Evolutionary conservation across 2,888 invertebrate genomes (phyloP).

Genomic region (Plusia festucae): DNA sequence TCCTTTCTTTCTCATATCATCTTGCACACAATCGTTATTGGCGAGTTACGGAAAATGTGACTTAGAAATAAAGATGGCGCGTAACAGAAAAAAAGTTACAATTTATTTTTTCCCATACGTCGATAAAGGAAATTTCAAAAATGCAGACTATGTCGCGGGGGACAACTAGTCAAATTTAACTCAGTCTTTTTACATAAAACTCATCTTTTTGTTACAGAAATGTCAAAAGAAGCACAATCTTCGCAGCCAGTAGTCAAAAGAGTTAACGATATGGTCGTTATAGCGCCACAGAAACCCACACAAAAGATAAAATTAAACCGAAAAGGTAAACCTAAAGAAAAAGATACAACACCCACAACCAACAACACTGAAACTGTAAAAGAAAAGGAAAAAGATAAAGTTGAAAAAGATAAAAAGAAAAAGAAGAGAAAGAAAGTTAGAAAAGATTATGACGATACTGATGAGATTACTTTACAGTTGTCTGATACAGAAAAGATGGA

Average conservation of each 20-base stretch:
- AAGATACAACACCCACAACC: constrained; percentile 13
- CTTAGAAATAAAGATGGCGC: no score
- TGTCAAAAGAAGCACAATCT: constrained; percentile 32
- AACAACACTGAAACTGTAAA: constrained; percentile 32
- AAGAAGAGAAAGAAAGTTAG: constrained; percentile 68
- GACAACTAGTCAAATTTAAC: no score
- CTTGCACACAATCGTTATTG: no score
- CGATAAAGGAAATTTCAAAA: no score
- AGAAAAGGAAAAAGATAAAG: constrained; percentile 66
- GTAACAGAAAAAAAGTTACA: no score
- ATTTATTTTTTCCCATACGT: no score
- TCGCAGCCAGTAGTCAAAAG: constrained; percentile 68
- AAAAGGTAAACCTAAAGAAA: constrained; percentile 54
- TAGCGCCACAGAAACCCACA: constrained; percentile 74
- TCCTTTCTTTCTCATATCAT: no score
- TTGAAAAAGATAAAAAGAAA: constrained; percentile 76
- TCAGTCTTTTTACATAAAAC: not conserved
- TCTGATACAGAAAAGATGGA: constrained; percentile 87
- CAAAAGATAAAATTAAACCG: constrained; percentile 84
- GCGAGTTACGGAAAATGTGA: no score
- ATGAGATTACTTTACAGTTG: constrained; percentile 83
- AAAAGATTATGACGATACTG: constrained; percentile 79
- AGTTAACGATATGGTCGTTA: constrained; percentile 76
- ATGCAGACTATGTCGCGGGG: no score
- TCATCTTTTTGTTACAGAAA: constrained; percentile 58